Percentiles rank a stretch among this genome's conserved stretches.
Conservation (phyloP, 2,888 invertebrate genomes). For the Encarsia formosa region DNA sequence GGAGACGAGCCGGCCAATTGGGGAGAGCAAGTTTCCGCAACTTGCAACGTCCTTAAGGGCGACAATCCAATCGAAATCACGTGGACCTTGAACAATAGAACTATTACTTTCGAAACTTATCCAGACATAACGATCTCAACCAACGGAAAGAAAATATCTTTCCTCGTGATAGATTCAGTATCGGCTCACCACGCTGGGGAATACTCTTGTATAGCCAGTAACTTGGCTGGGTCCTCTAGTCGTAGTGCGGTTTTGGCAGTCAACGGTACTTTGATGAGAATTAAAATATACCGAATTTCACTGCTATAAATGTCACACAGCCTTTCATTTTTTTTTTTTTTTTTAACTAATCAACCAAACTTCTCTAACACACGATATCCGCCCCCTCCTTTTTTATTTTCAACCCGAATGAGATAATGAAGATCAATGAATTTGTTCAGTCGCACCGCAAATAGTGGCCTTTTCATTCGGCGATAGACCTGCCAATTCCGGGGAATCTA, state of each 20-base stretch:
- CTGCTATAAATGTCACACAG: too few species aligned
- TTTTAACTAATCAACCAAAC: neutral
- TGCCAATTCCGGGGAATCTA: constrained; percentile 65
- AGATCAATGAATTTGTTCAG: too few species aligned
- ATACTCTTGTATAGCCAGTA: constrained; percentile 56
- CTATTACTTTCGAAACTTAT: constrained; percentile 41
- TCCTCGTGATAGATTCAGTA: constrained; percentile 56
- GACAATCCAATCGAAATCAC: constrained; percentile 70
- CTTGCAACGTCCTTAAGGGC: constrained; percentile 69
- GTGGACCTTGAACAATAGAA: constrained; percentile 70
- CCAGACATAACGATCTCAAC: constrained; percentile 53
- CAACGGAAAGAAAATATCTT: constrained; percentile 54
- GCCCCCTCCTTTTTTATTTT: too few species aligned
- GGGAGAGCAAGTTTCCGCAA: constrained; percentile 66
- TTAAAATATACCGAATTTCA: neutral
- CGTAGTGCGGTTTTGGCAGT: constrained; percentile 54
- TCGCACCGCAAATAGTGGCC: constrained; percentile 68
- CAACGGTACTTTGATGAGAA: constrained; percentile 50
- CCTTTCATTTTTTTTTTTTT: neutral
- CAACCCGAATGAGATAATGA: too few species aligned
- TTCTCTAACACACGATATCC: neutral
- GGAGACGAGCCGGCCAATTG: constrained; percentile 67
- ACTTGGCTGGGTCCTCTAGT: constrained; percentile 52
- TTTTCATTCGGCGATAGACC: constrained; percentile 68
- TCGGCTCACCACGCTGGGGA: constrained; percentile 56